Percentiles rank a stretch among this genome's conserved stretches.
phyloP scores from a whole-genome alignment of 2,113 vertebrate species.

The Quiscalus mexicanus region DNA sequence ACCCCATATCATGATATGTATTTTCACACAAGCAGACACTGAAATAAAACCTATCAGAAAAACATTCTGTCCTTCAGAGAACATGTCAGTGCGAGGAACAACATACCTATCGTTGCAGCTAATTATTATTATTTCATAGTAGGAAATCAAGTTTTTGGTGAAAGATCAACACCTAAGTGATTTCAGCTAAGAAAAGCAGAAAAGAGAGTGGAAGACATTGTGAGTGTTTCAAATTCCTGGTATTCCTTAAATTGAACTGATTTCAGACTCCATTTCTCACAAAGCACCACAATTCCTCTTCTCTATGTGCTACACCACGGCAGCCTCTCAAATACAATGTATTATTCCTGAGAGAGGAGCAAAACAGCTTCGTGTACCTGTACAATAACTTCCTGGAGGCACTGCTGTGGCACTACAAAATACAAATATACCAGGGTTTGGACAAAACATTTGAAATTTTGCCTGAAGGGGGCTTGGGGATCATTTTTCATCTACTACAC shows the following conservation, averaged over 20 bases:
- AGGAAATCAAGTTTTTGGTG: not conserved
- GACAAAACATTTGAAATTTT: constrained; percentile 11
- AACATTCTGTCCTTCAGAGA: not conserved
- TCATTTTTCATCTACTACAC: not conserved
- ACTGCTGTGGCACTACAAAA: not conserved
- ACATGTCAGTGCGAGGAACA: not conserved
- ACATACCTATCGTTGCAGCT: not conserved
- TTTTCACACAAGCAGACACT: not conserved
- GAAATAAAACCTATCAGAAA: not conserved
- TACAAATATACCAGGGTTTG: not conserved
- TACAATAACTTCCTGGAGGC: not conserved
- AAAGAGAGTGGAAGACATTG: not conserved
- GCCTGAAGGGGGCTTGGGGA: not conserved
- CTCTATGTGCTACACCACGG: not conserved
- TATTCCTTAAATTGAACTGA: not conserved
- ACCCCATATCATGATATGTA: not conserved
- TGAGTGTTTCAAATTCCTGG: not conserved
- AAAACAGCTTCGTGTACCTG: not conserved
- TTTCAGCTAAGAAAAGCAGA: not conserved
- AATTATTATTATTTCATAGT: not conserved
- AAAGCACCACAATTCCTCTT: not conserved
- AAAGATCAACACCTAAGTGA: not conserved
- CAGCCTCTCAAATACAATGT: not conserved
- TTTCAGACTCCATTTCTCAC: not conserved
- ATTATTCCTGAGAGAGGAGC: not conserved